These are phyloP conservation scores for Iselma pallidipennis DNA, from an alignment of 2,888 invertebrate genomes.

Conservation along the genomic window DNA sequence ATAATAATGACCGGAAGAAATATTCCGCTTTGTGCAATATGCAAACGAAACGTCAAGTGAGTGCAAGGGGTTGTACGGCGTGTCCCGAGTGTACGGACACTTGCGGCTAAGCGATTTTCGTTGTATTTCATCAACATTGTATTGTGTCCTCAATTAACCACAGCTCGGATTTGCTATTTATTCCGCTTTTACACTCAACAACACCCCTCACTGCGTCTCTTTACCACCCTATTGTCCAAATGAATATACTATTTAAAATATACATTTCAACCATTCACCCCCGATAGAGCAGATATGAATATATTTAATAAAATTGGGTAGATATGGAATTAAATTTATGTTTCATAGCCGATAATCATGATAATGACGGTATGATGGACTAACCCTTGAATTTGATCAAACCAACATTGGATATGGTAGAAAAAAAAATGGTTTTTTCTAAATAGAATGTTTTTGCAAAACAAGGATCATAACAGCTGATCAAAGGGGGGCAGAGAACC, in stretches of 20 bases:
- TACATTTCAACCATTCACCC: not conserved
- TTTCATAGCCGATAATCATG: too few species aligned
- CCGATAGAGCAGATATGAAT: too few species aligned
- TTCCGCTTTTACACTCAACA: slow-evolving; percentile 16
- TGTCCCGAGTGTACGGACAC: slow-evolving; percentile 32
- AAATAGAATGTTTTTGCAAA: too few species aligned
- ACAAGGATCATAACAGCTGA: too few species aligned
- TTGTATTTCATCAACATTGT: slow-evolving; percentile 48
- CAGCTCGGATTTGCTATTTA: slow-evolving; percentile 43
- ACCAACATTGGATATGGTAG: too few species aligned
- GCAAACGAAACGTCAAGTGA: slow-evolving; percentile 23
- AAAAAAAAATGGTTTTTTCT: too few species aligned
- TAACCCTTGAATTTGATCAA: too few species aligned
- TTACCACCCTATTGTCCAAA: not conserved
- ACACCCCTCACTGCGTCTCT: not conserved
- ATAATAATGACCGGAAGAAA: not conserved
- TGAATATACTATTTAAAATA: not conserved
- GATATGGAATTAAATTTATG: not conserved
- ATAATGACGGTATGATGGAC: too few species aligned
- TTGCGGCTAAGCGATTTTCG: slow-evolving; percentile 52
- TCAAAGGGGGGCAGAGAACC: too few species aligned
- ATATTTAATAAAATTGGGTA: not conserved
- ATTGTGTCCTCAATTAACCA: slow-evolving; percentile 49
- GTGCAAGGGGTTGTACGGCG: slow-evolving; percentile 20
- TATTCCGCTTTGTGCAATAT: slow-evolving; percentile 15